Conservation (phyloP, 1,140 invertebrate genomes). For the Drosophila setifemur region DNA sequence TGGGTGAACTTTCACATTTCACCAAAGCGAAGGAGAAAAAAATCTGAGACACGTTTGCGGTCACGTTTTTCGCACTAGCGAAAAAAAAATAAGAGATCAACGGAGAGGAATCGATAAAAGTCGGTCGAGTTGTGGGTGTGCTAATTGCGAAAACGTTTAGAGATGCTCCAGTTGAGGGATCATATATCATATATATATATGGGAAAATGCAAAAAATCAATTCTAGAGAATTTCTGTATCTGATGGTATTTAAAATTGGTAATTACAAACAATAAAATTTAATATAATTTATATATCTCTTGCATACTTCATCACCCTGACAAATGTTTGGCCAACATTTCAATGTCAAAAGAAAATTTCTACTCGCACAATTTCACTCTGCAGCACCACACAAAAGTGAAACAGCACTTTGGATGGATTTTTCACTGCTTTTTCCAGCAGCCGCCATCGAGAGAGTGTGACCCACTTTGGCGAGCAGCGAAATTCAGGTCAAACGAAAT, state of each 20-base stretch:
- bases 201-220: no score
- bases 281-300: no score
- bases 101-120: not conserved
- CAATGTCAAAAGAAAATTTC: conserved; percentile 73
- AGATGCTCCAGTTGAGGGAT: no score
- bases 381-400: conserved; percentile 69
- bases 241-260: no score
- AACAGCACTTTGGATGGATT: conserved; percentile 44
- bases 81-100: not conserved
- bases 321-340: conserved; percentile 66
- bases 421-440: conserved; percentile 63
- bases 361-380: conserved; percentile 62
- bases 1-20: conserved; percentile 80
- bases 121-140: conserved; percentile 16
- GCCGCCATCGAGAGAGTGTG: conserved; percentile 37
- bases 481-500: conserved; percentile 81
- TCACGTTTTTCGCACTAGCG: conserved; percentile 61
- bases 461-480: conserved; percentile 66
- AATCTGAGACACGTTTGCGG: conserved; percentile 58
- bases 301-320: no score
- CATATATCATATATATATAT: no score
- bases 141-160: conserved; percentile 39
- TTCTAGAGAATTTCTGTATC: no score
- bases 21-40: conserved; percentile 19
- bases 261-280: no score